A percentile compares a stretch with the other conserved stretches of the same genome.
phyloP scores from a whole-genome alignment of 2,888 invertebrate species.

The Acronicta alni region DNA sequence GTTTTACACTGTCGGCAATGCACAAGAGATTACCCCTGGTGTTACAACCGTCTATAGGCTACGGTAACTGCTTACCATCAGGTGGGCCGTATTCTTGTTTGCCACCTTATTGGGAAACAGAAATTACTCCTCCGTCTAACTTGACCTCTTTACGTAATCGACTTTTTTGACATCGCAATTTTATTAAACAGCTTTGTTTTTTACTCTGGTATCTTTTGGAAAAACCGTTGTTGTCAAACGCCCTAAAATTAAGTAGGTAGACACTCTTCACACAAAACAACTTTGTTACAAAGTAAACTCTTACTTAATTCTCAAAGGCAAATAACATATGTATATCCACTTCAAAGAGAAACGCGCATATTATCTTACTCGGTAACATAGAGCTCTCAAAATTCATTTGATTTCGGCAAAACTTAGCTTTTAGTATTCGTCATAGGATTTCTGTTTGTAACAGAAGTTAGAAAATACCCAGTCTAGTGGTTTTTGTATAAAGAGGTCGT shows the following conservation, averaged over 20 bases:
- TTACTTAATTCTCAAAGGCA: slow-evolving; percentile 27
- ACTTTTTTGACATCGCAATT: too few relatives aligned
- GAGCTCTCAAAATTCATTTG: slow-evolving; percentile 39
- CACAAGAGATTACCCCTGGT: too few relatives aligned
- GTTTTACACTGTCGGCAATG: too few relatives aligned
- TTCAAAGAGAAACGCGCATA: slow-evolving; percentile 28
- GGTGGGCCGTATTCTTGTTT: too few relatives aligned
- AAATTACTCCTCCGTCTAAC: neutral
- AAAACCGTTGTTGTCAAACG: slow-evolving; percentile 1
- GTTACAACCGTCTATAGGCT: too few relatives aligned
- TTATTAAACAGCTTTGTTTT: neutral
- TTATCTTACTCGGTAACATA: slow-evolving; percentile 13
- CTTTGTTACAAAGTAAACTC: slow-evolving; percentile 18
- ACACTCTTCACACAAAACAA: slow-evolving; percentile 8
- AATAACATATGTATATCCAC: slow-evolving; percentile 21
- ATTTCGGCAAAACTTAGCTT: slow-evolving; percentile 40
- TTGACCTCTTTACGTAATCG: neutral
- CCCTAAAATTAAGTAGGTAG: slow-evolving; percentile 14
- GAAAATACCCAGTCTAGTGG: slow-evolving; percentile 44
- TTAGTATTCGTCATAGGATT: slow-evolving; percentile 35
- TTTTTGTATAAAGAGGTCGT: slow-evolving; percentile 30
- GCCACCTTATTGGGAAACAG: too few relatives aligned
- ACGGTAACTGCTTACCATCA: too few relatives aligned
- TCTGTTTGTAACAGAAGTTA: slow-evolving; percentile 39
- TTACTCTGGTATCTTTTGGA: neutral